phyloP scores from a whole-genome alignment of 2,888 invertebrate species.

The Plebejus argus region DNA sequence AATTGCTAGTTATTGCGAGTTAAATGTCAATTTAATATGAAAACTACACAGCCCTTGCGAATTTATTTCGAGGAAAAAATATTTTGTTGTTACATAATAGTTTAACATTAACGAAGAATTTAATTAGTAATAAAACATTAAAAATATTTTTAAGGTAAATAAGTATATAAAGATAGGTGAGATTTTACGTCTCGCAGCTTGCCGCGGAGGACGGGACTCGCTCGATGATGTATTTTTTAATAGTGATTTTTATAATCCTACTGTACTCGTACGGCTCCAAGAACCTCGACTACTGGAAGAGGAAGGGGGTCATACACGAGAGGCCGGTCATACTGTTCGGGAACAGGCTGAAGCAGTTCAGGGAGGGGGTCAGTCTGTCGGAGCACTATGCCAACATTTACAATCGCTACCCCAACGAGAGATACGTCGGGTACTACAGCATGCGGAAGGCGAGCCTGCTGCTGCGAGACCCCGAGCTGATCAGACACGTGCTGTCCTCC shows the following conservation, averaged over 20 bases:
- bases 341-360: conserved; percentile 36
- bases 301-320: conserved; percentile 38
- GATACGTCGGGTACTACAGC: conserved; percentile 60
- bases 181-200: neutral
- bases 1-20: no score
- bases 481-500: conserved; percentile 51
- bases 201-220: neutral
- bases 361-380: conserved; percentile 37
- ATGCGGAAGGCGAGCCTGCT: conserved; percentile 58
- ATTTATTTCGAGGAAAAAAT: neutral
- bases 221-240: conserved; percentile 17
- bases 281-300: conserved; percentile 39
- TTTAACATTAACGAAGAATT: neutral
- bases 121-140: neutral
- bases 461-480: conserved; percentile 58
- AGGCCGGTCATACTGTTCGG: conserved; percentile 38
- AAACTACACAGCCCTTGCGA: neutral
- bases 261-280: conserved; percentile 39
- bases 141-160: neutral
- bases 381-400: conserved; percentile 20
- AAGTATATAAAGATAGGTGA: neutral
- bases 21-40: neutral
- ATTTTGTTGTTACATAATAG: neutral
- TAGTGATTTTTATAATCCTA: conserved; percentile 34
- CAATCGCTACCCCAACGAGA: conserved; percentile 38